A percentile compares a stretch with the other conserved stretches of the same genome.
phyloP scores from a whole-genome alignment of 2,797 vertebrate species.

The Myotis planiceps region DNA sequence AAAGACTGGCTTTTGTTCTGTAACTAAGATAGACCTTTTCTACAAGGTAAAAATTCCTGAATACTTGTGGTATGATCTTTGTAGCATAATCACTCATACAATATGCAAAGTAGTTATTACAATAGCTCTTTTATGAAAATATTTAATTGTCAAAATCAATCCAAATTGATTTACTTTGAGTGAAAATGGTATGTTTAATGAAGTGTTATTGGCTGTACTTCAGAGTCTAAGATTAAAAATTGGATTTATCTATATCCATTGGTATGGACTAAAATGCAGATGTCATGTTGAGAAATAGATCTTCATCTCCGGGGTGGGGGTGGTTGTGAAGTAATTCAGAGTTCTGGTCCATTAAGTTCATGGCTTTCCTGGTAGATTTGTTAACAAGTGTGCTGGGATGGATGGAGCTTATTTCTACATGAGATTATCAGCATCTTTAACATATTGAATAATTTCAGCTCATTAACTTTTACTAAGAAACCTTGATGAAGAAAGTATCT shows the following conservation, averaged over 20 bases:
- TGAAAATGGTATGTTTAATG: slow-evolving; percentile 23
- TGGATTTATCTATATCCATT: neutral
- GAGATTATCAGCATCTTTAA: slow-evolving; percentile 23
- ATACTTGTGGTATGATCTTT: neutral
- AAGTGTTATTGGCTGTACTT: neutral
- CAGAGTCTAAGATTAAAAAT: slow-evolving; percentile 8
- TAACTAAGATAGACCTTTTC: neutral
- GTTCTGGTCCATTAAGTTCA: neutral
- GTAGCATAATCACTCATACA: neutral
- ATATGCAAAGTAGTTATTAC: neutral
- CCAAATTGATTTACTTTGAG: slow-evolving; percentile 31
- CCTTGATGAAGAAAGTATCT: neutral
- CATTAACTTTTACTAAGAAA: slow-evolving; percentile 9
- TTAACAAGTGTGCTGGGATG: neutral
- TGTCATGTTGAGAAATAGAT: neutral
- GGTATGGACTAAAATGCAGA: neutral
- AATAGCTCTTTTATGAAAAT: neutral
- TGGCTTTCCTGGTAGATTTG: neutral
- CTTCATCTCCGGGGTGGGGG: neutral
- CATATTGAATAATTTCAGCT: neutral
- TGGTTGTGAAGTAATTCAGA: neutral
- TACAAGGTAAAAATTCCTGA: neutral
- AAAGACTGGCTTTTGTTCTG: neutral
- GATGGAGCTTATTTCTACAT: slow-evolving; percentile 22
- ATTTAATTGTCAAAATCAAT: neutral